A percentile compares a stretch with the other conserved stretches of the same genome.
These are phyloP conservation scores for Oedothorax gibbosus DNA, from an alignment of 1,140 invertebrate genomes.

Conservation along the genomic window DNA sequence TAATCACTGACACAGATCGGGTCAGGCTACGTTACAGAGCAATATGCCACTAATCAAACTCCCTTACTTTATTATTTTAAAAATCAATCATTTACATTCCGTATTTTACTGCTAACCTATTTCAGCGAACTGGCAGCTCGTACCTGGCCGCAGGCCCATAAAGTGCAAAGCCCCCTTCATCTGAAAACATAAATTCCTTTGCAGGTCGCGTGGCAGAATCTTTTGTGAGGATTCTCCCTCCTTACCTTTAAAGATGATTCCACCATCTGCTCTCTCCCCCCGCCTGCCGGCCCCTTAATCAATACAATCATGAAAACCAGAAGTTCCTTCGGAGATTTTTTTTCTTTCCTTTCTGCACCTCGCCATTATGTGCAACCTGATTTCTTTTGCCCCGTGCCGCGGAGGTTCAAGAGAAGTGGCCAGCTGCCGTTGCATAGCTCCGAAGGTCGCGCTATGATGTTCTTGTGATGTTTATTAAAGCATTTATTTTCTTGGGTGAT, in stretches of 20 bases:
- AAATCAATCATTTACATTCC: background rate
- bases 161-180: background rate
- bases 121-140: background rate
- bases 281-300: constrained; percentile 21
- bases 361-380: background rate
- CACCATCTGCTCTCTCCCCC: background rate
- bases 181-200: background rate
- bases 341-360: constrained; percentile 2
- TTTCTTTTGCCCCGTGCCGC: background rate
- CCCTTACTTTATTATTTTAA: background rate
- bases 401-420: background rate
- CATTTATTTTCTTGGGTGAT: background rate
- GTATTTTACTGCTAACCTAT: background rate
- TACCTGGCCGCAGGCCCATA: background rate
- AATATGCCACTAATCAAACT: too few species aligned
- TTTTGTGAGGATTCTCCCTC: background rate
- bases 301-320: constrained; percentile 15
- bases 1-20: too few species aligned
- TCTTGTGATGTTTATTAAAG: background rate
- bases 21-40: too few species aligned
- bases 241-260: constrained; percentile 5
- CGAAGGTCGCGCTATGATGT: background rate
- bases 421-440: background rate
- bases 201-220: constrained; percentile 44
- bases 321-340: background rate